Conservation (phyloP, 2,113 vertebrate species). For the Protomyctophum bolini region DNA sequence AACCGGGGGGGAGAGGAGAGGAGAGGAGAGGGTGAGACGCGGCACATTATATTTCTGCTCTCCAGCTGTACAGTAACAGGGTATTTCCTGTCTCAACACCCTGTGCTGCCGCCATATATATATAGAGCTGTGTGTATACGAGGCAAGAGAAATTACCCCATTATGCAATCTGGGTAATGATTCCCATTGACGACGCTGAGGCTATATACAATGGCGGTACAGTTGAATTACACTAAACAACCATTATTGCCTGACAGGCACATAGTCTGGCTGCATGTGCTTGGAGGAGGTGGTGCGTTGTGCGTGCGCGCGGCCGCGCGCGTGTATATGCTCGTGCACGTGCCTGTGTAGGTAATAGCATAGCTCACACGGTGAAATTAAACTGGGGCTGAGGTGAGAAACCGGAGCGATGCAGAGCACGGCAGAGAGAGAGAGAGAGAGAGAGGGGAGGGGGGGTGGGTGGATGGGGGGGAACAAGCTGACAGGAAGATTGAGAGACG, state of each 20-base stretch:
- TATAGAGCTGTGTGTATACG: slow-evolving; percentile 4
- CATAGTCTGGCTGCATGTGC: slow-evolving; percentile 38
- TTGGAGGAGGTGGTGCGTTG: slow-evolving; percentile 7
- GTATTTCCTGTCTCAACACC: slow-evolving; percentile 50
- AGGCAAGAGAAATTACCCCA: slow-evolving; percentile 63
- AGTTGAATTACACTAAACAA: slow-evolving; percentile 68
- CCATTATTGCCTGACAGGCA: slow-evolving; percentile 62
- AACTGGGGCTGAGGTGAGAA: slow-evolving; percentile 73
- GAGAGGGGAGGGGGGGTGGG: background rate
- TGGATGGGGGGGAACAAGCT: slow-evolving; percentile 27
- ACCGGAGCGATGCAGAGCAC: slow-evolving; percentile 40
- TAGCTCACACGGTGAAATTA: slow-evolving; percentile 58
- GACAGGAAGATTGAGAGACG: slow-evolving; percentile 64
- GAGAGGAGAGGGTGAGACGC: too few relatives aligned
- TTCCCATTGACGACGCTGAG: slow-evolving; percentile 67
- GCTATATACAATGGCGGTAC: slow-evolving; percentile 57
- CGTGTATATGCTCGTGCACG: slow-evolving; percentile 20
- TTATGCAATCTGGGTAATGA: slow-evolving; percentile 71
- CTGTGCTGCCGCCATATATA: slow-evolving; percentile 41
- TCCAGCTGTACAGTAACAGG: slow-evolving; percentile 40
- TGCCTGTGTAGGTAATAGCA: slow-evolving; percentile 28
- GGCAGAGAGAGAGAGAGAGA: background rate
- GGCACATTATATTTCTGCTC: slow-evolving; percentile 61
- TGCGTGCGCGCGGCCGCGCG: background rate
- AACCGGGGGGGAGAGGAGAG: slow-evolving; percentile 8